Base-by-base conservation (phyloP, 2,888 invertebrate genomes). In the Harmothoe impar region DNA sequence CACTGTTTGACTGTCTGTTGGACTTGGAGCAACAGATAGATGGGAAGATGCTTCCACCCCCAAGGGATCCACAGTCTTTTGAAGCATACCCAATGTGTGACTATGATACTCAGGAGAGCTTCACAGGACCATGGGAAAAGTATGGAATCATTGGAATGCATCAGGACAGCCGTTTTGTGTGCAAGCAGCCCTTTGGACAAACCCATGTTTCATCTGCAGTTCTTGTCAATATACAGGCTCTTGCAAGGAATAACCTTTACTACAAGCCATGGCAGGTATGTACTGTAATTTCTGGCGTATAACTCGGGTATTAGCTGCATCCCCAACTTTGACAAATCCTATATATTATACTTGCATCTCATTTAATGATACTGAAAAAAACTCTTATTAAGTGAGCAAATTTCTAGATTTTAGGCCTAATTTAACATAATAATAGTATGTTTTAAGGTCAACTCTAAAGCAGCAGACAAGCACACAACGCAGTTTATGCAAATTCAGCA, bases 51-150 rank as follows among this genome's bases (percentile, higher is more conserved):
- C 10, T 12, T 15, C 31, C 31, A 20, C 56, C 88, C 1, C 52
- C 25, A 56, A 25, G 1, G 5, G 15, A n/a, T n/a, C n/a, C n/a
- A n/a, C n/a, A 17, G 15, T 20, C n/a, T 10, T 56, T 29, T 15
- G 31, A 88, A n/a, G 29, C 62, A n/a, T 88, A 88, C 29, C 31
- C 43, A 7, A 20, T 23, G n/a, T 7, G 1, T 15, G 86, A 35
- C 7, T 15, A 33, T 12, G 31, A 51, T 20, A 72, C 25, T 5
- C 51, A 68, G 68, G 33, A 20, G 35, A 33, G 23, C 10, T 89
- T 68, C 51, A 89, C 89, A 33, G 89, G 89, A 31, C 89, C 89
- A 31, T 51, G 25, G 31, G 7, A 25, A 3, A 31, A 89, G 33
- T 89, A 89, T 72, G 89, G 43, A 17, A 72, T 72, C n/a, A 68